These are phyloP conservation scores for Cyprinodon variegatus DNA, from an alignment of 2,113 vertebrate species.

Conservation along the genomic window DNA sequence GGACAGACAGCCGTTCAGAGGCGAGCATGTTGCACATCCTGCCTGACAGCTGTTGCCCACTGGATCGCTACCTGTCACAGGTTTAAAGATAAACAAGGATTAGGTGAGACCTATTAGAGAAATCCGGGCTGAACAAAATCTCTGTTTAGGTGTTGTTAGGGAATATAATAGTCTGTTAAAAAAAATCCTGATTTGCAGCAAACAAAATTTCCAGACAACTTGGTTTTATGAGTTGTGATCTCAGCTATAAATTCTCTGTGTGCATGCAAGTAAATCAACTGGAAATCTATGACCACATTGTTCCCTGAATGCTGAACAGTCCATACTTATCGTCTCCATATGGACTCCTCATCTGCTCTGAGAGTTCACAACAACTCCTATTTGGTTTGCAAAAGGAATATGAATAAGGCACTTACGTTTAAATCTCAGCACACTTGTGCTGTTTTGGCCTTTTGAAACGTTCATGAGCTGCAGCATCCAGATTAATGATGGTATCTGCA, in stretches of 20 bases:
- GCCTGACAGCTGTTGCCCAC: constrained; percentile 86
- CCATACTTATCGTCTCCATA: constrained; percentile 47
- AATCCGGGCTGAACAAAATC: background rate
- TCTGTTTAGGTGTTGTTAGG: background rate
- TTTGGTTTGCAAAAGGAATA: background rate
- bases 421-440: constrained; percentile 17
- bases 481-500: constrained; percentile 45
- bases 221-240: constrained; percentile 3
- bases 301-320: constrained; percentile 29
- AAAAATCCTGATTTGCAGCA: background rate
- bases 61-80: constrained; percentile 80
- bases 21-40: constrained; percentile 89
- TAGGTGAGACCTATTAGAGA: background rate
- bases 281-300: constrained; percentile 41
- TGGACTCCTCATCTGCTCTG: constrained; percentile 17
- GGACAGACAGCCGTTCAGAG: constrained; percentile 89
- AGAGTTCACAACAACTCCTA: background rate
- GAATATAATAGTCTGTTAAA: background rate
- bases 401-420: constrained; percentile 51
- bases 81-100: background rate
- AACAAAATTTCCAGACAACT: background rate
- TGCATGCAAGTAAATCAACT: constrained; percentile 12
- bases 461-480: constrained; percentile 56
- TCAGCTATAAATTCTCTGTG: constrained; percentile 11
- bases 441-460: constrained; percentile 22